Evolutionary conservation across 1,140 invertebrate species (phyloP).

Genomic region (Phymastichus coffea): DNA sequence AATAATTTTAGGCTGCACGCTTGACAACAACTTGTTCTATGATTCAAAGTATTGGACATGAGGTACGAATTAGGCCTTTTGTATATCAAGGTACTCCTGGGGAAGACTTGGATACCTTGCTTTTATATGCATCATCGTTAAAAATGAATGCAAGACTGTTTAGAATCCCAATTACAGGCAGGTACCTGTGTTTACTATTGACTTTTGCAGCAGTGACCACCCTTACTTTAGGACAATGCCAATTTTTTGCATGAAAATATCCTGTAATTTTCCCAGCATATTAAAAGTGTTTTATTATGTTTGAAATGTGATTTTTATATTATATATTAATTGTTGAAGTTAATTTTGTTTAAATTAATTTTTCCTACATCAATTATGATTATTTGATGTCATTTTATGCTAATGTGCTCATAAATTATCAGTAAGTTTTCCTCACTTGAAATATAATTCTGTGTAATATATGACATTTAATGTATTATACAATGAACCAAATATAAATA

Average conservation of each 20-base stretch:
- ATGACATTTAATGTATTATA: too few species aligned
- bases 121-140: slow-evolving; percentile 75
- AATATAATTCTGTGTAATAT: too few species aligned
- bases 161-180: slow-evolving; percentile 67
- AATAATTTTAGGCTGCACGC: slow-evolving; percentile 68
- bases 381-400: too few species aligned
- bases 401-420: too few species aligned
- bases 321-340: too few species aligned
- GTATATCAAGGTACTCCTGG: slow-evolving; percentile 74
- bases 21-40: slow-evolving; percentile 72
- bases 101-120: slow-evolving; percentile 72
- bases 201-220: slow-evolving; percentile 61
- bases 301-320: too few species aligned
- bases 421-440: too few species aligned
- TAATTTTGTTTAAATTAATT: too few species aligned
- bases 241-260: slow-evolving; percentile 21
- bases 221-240: slow-evolving; percentile 70
- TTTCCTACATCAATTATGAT: too few species aligned
- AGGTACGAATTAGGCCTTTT: slow-evolving; percentile 74
- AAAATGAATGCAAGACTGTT: slow-evolving; percentile 73
- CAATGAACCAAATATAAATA: too few species aligned
- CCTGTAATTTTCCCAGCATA: too few species aligned
- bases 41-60: slow-evolving; percentile 71
- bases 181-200: slow-evolving; percentile 66
- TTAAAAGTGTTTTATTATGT: too few species aligned